Evolutionary conservation across 1,140 invertebrate genomes (phyloP).

Genomic region (Acromyrmex heyeri): DNA sequence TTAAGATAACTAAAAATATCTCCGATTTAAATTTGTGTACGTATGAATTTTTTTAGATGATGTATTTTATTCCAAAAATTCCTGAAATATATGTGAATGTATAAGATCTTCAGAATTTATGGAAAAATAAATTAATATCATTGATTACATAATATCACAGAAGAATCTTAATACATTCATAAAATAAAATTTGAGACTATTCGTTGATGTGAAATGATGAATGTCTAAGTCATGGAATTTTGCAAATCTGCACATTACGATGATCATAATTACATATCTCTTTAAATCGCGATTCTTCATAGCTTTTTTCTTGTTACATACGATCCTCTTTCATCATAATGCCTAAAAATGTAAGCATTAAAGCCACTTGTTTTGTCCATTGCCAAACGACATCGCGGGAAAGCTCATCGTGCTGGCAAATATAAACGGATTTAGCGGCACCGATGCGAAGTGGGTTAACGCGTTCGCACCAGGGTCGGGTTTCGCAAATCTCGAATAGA

Average conservation of each 20-base stretch:
- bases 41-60: background rate
- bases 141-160: background rate
- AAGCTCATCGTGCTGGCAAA: background rate
- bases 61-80: background rate
- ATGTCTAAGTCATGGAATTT: background rate
- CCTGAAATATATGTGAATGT: background rate
- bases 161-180: background rate
- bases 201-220: background rate
- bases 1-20: background rate
- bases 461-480: background rate
- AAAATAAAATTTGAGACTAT: background rate
- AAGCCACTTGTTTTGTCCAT: slow-evolving; percentile 25
- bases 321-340: slow-evolving; percentile 1
- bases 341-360: background rate
- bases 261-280: background rate
- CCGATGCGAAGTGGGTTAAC: slow-evolving; percentile 64
- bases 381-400: slow-evolving; percentile 4
- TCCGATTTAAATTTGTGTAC: background rate
- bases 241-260: background rate
- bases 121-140: background rate
- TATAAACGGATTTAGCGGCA: slow-evolving; percentile 33
- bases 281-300: background rate
- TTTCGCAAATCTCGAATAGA: slow-evolving; percentile 40
- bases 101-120: background rate
- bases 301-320: background rate